Conservation (phyloP, 1,140 invertebrate genomes). For the Diachasmimorpha longicaudata region DNA sequence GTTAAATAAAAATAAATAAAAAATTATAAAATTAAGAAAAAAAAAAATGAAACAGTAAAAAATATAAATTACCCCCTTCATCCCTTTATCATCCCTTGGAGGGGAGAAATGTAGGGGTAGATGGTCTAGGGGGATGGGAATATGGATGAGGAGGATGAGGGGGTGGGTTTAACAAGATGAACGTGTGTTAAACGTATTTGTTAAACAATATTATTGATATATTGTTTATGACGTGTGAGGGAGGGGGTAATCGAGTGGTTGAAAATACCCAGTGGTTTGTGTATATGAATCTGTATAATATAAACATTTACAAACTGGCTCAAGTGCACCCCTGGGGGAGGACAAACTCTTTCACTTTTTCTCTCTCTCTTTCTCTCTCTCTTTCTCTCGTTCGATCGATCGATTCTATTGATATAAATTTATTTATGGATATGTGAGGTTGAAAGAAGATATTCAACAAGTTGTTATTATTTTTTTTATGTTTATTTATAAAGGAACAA, state of each 20-base stretch:
- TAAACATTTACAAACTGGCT: not conserved
- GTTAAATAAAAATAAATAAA: not conserved
- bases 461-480: too few species aligned
- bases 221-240: not conserved
- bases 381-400: not conserved
- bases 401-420: constrained; percentile 13
- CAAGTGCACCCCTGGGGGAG: constrained; percentile 2
- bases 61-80: too few species aligned
- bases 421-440: not conserved
- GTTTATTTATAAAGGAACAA: too few species aligned
- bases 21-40: too few species aligned
- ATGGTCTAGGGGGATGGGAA: too few species aligned
- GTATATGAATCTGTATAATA: constrained; percentile 3
- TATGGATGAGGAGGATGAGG: not conserved
- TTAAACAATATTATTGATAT: constrained; percentile 52
- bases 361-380: too few species aligned
- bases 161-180: not conserved
- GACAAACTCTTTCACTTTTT: too few species aligned
- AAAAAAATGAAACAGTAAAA: not conserved
- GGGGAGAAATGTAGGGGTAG: constrained; percentile 1
- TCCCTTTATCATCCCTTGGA: too few species aligned
- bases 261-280: not conserved
- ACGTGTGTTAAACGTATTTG: constrained; percentile 42
- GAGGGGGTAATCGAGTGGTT: not conserved
- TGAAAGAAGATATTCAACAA: constrained; percentile 13